Conservation (phyloP, 2,113 vertebrate species). For the Pteropus alecto region DNA sequence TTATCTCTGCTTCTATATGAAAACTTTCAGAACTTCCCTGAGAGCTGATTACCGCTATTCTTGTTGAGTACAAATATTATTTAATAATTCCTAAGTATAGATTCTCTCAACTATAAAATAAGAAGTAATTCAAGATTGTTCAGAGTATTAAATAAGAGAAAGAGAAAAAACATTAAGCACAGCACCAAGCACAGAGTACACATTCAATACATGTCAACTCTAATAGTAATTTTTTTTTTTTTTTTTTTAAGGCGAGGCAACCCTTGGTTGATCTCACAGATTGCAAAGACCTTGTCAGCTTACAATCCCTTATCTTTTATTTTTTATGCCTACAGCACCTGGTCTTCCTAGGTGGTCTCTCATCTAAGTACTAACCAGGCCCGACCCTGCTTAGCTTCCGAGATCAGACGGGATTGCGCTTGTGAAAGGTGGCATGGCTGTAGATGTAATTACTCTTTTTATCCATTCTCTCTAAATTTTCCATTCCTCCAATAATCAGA, state of each 20-base stretch:
- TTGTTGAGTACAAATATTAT: background rate
- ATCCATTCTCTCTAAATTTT: background rate
- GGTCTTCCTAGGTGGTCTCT: too few species aligned
- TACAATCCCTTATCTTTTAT: too few species aligned
- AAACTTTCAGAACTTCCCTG: background rate
- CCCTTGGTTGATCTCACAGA: too few species aligned
- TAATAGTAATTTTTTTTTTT: background rate
- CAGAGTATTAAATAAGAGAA: background rate
- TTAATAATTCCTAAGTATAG: slow-evolving; percentile 1
- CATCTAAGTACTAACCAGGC: too few species aligned
- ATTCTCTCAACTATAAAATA: background rate
- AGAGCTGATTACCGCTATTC: background rate
- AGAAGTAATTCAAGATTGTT: background rate
- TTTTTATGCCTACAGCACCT: too few species aligned
- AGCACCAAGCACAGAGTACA: background rate
- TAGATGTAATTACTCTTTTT: background rate
- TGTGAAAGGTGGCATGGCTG: too few species aligned
- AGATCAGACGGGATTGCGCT: too few species aligned
- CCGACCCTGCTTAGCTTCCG: too few species aligned
- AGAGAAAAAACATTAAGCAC: background rate
- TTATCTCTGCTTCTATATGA: background rate
- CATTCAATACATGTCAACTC: background rate
- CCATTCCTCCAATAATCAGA: background rate
- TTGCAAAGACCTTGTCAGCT: too few species aligned
- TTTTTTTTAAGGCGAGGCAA: too few species aligned